These are phyloP conservation scores for Acestrorhynchus altus DNA, from an alignment of 2,797 vertebrate genomes.

Conservation along the genomic window DNA sequence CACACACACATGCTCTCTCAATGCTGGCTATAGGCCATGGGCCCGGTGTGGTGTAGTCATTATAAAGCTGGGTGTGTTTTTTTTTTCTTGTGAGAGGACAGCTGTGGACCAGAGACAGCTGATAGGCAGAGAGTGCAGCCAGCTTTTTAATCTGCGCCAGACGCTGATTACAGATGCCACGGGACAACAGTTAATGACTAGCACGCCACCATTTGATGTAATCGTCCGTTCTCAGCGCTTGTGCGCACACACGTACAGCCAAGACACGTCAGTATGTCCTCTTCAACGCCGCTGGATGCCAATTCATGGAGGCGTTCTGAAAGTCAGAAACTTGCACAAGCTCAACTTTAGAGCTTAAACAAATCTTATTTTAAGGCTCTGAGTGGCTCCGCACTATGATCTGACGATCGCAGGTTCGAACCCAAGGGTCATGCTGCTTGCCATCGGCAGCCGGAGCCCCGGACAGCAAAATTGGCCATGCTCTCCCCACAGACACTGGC, in stretches of 20 bases:
- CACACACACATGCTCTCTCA: conserved; percentile 58
- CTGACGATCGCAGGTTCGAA: no score
- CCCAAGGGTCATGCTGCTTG: no score
- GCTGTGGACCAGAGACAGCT: conserved; percentile 82
- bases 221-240: conserved; percentile 68
- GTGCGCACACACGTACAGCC: conserved; percentile 65
- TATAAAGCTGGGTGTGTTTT: conserved; percentile 66
- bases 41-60: conserved; percentile 73
- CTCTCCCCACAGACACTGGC: no score
- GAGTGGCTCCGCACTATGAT: no score
- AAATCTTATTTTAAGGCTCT: conserved; percentile 23
- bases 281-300: conserved; percentile 58
- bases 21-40: conserved; percentile 75
- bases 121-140: conserved; percentile 77
- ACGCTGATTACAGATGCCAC: conserved; percentile 84
- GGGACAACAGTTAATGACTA: conserved; percentile 79
- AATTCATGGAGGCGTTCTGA: conserved; percentile 57
- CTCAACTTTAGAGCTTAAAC: conserved; percentile 28
- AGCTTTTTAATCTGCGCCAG: conserved; percentile 82
- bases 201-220: conserved; percentile 79
- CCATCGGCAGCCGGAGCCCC: no score
- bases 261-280: conserved; percentile 71
- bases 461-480: no score
- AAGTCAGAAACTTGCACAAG: conserved; percentile 42
- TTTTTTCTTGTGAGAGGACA: conserved; percentile 76